Evolutionary conservation across 1,140 invertebrate genomes (phyloP).

Genomic region (Neelides sp.): DNA sequence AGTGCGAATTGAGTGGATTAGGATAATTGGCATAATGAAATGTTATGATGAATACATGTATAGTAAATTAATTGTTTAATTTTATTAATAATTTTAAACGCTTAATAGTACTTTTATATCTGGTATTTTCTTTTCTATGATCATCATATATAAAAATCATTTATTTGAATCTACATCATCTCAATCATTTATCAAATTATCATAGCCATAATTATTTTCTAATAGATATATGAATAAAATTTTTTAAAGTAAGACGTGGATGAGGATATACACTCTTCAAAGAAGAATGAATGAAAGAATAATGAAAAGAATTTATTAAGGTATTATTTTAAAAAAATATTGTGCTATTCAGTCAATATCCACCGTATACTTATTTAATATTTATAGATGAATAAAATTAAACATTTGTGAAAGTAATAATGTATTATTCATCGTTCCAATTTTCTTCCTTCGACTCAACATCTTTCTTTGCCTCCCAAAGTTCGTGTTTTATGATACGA

Average conservation of each 20-base stretch:
- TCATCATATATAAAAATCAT: no score
- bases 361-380: not conserved
- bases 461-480: constrained; percentile 2
- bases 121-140: no score
- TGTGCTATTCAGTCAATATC: not conserved
- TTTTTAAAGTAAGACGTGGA: not conserved
- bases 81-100: no score
- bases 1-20: no score
- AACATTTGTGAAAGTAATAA: not conserved
- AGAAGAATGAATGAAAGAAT: not conserved
- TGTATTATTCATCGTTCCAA: constrained; percentile 4
- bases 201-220: no score
- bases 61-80: no score
- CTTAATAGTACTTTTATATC: no score
- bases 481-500: constrained; percentile 20
- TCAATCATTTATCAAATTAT: no score
- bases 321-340: not conserved
- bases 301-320: not conserved
- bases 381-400: not conserved
- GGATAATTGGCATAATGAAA: no score
- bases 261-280: not conserved
- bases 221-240: no score
- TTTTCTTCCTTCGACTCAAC: constrained; percentile 7
- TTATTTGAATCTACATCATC: no score
- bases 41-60: no score